These are phyloP conservation scores for Sweltsa coloradensis DNA, from an alignment of 1,140 invertebrate species.

Conservation along the genomic window DNA sequence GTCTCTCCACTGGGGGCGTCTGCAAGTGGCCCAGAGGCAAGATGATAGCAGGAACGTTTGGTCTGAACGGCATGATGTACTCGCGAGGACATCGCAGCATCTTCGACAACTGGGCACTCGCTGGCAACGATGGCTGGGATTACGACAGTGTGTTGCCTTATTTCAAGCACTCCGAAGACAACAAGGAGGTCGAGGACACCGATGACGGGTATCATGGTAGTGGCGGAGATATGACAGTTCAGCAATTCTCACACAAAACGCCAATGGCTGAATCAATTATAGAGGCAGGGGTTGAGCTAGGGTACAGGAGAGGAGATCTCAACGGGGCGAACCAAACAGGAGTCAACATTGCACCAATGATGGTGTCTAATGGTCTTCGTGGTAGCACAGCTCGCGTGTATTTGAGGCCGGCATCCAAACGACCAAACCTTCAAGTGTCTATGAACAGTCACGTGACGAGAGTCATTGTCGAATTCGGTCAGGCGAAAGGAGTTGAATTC, in stretches of 20 bases:
- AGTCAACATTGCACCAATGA: conserved; percentile 9
- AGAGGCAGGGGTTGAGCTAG: conserved; percentile 38
- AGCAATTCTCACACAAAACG: conserved; percentile 18
- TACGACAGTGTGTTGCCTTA: conserved; percentile 59
- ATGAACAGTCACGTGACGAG: conserved; percentile 10
- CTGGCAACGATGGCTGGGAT: conserved; percentile 53
- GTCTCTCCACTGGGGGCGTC: conserved; percentile 2
- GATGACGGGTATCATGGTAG: conserved; percentile 27
- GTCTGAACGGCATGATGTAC: conserved; percentile 79
- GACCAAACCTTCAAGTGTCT: background rate
- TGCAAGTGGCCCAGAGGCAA: conserved; percentile 14
- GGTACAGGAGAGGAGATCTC: conserved; percentile 37
- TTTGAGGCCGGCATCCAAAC: conserved; percentile 1
- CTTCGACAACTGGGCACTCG: conserved; percentile 59
- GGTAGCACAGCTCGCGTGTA: conserved; percentile 5
- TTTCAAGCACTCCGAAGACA: conserved; percentile 45
- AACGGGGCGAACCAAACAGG: conserved; percentile 30
- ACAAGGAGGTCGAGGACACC: conserved; percentile 18
- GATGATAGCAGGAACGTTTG: conserved; percentile 8
- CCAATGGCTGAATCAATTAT: conserved; percentile 37
- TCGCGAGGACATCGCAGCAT: conserved; percentile 64
- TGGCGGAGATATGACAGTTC: conserved; percentile 35
- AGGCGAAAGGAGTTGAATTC: conserved; percentile 17
- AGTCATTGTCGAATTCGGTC: conserved; percentile 4
- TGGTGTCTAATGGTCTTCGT: conserved; percentile 7